Evolutionary conservation across 2,797 vertebrate genomes (phyloP), one percentile per base, ranked within the genome.

Genomic region (Neosalanx taihuensis): DNA sequence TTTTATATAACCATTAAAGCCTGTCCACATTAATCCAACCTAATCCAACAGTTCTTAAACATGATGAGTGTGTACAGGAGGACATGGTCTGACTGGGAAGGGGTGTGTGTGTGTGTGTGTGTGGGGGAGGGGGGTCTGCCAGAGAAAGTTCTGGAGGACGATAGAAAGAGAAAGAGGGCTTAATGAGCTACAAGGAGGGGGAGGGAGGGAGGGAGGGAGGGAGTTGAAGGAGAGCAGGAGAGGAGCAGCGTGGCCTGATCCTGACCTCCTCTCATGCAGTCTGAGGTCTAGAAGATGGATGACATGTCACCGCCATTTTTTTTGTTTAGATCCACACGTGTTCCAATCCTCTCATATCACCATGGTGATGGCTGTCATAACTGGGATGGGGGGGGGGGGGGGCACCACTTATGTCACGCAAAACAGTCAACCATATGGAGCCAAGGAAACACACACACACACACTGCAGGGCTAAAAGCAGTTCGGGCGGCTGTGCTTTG

Each of bases 1-100:
- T 46, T 89, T 95, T 94, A 94, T 78, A 85, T 93, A 95, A 95
- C 90, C 80, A 79, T 79, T 87, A 88, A 90, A 87, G 81, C 83
- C 87, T 75, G 68, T 72, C 77, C 76, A 29, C 64, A 58, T 64
- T 92, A 92, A 92, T 90, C 83, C 66, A 65, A 15, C 73, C 82
- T 92, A 94, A 95, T 91, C 92, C 86, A 78, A 69, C 51, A 26
- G 72, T 74, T 70, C 51, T 78, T 72, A 81, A 85, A 79, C 78
- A 85, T 64, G 76, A 84, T 80, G 79, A 86, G 82, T 83, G 65
- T 61, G 56, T 20, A 26, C 9, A 51, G 49, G 72, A 63, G 64
- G 6, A 6, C 13, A 18, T 20, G n/a, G 23, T 64, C 26, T 58
- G 75, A 5, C 3, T 66, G 70, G 65, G 23, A 71, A 76, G 57